Evolutionary conservation across 2,888 invertebrate genomes (phyloP), one percentile per base, ranked within the genome.

Genomic region (Agrochola lychnidis): DNA sequence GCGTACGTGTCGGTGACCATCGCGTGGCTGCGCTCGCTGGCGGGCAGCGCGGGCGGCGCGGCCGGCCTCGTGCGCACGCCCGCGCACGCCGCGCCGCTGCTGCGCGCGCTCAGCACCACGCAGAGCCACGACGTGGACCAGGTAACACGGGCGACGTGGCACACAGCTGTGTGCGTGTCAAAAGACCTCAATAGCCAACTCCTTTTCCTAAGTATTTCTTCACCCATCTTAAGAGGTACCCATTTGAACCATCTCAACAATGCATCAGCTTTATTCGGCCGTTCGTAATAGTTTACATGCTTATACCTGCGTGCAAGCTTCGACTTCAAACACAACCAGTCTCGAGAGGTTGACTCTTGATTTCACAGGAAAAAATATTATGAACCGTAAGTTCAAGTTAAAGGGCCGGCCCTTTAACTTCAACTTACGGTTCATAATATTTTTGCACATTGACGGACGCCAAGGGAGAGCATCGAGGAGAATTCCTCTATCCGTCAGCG

Each of bases 41-140:
- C 88, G n/a, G 71, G 82, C 70, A 80, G 75, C 51, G 78, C 76
- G 71, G 87, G 83, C 56, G 87, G 76, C 40, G 86, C 83, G 7
- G 77, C 82, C n/a, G 85, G 90, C 57, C 87, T 94, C 80, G 85
- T 89, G 88, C 90, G 91, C 2, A 83, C 90, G 10, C 89, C 91
- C 9, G 91, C 92, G 16, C 90, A 89, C 78, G 94, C 94, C n/a
- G 94, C 94, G 75, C 91, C 93, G 48, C 88, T 96, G 76, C 88
- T 95, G 81, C 89, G 95, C 4, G 92, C 94, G 57, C 90, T 95
- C 5, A 4, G 19, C 22, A 0, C 19, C 0, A 4, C 40, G 5
- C 48, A 6, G 0, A 1, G n/a, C 51, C 25, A 30, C 25, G n/a
- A 45, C 36, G 57, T 78, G 51, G 51, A 78, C 4, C 63, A 68